A percentile compares a stretch with the other conserved stretches of the same genome.
phyloP scores from a whole-genome alignment of 1,140 invertebrate genomes.

The Leptinotarsa lineolata region DNA sequence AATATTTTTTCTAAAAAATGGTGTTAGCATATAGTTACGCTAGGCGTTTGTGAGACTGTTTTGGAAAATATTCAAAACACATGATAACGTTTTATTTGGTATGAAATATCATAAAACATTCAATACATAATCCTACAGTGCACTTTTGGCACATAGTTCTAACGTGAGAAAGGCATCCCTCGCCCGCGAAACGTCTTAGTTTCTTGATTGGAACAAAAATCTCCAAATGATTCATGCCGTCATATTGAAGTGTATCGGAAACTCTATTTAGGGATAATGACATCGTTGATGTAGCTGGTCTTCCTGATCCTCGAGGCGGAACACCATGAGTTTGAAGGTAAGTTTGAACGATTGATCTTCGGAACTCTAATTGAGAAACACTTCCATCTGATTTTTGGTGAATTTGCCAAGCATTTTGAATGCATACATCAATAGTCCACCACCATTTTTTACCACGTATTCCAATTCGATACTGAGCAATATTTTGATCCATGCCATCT shows the following conservation, averaged over 20 bases:
- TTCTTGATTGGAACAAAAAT: background rate
- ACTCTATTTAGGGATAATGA: constrained; percentile 27
- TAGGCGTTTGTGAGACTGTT: background rate
- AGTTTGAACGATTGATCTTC: constrained; percentile 5
- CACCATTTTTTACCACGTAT: background rate
- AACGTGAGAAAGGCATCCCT: background rate
- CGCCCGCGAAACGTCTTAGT: background rate
- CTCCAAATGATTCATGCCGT: constrained; percentile 7
- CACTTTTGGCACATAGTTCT: background rate
- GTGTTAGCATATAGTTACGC: background rate
- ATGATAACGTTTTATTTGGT: background rate
- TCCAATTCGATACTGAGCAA: constrained; percentile 20
- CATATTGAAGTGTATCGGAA: constrained; percentile 12
- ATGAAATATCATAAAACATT: background rate
- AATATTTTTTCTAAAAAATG: background rate
- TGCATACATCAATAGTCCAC: constrained; percentile 18
- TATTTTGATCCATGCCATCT: constrained; percentile 24
- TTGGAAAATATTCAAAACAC: background rate
- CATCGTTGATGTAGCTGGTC: background rate
- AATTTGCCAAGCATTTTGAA: constrained; percentile 21
- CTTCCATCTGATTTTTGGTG: constrained; percentile 10
- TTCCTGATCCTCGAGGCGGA: background rate
- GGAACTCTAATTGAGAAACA: constrained; percentile 25
- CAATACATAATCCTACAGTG: background rate
- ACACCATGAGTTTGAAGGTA: background rate